These are phyloP conservation scores for Prosapia bicincta DNA, from an alignment of 2,888 invertebrate species.

Conservation along the genomic window DNA sequence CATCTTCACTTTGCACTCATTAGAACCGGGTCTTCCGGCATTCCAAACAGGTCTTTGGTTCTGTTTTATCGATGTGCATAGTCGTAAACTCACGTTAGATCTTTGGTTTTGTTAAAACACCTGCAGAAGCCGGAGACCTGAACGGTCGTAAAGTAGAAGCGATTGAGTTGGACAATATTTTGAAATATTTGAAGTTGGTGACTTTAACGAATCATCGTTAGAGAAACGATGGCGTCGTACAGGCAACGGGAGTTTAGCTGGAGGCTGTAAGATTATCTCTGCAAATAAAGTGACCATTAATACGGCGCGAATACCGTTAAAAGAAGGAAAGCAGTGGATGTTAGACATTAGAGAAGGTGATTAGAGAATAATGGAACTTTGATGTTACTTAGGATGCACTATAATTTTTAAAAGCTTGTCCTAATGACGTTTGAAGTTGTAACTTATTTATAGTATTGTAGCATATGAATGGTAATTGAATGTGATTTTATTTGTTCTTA, in stretches of 20 bases:
- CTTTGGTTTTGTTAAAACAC: background rate
- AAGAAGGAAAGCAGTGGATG: background rate
- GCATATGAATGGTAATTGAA: background rate
- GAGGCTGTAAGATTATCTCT: background rate
- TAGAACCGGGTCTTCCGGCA: background rate
- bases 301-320: background rate
- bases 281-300: background rate
- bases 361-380: background rate
- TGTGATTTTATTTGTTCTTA: background rate
- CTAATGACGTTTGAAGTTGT: no score
- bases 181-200: no score
- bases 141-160: background rate
- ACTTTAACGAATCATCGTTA: no score
- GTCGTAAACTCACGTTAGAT: background rate
- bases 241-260: background rate
- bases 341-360: background rate
- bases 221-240: no score
- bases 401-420: background rate
- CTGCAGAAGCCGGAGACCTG: background rate
- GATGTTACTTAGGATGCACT: background rate
- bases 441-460: background rate
- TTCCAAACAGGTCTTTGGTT: background rate
- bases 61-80: background rate
- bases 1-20: background rate
- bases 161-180: background rate